A percentile compares a stretch with the other conserved stretches of the same genome.
These are phyloP conservation scores for Hoplostethus atlanticus DNA, from an alignment of 2,797 vertebrate genomes.

Conservation along the genomic window DNA sequence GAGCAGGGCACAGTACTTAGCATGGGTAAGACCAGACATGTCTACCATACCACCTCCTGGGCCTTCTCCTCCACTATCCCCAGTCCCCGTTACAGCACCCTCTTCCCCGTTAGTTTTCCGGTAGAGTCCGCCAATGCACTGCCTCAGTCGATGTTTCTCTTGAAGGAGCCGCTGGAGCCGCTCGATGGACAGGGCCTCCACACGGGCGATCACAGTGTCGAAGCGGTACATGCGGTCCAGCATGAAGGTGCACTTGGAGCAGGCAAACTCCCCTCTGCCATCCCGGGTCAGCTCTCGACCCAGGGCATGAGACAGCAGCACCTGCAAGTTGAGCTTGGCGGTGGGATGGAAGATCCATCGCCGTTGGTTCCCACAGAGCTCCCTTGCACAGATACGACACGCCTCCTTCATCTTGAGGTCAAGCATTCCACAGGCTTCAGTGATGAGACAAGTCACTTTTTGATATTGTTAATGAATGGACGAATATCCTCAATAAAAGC, in stretches of 20 bases:
- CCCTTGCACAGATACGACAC: constrained; percentile 93
- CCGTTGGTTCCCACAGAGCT: constrained; percentile 95
- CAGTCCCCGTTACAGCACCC: constrained; percentile 43
- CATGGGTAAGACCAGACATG: constrained; percentile 87
- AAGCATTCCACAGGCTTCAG: constrained; percentile 61
- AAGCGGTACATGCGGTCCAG: constrained; percentile 96
- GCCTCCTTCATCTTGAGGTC: constrained; percentile 90
- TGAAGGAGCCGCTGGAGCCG: constrained; percentile 91
- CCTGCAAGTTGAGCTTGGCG: constrained; percentile 94
- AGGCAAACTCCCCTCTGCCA: constrained; percentile 93
- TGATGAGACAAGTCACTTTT: background rate
- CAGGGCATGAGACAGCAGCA: constrained; percentile 93
- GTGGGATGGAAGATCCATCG: constrained; percentile 97
- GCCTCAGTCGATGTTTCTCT: constrained; percentile 92
- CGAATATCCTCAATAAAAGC: background rate
- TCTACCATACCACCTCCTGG: constrained; percentile 84
- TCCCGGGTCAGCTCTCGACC: constrained; percentile 92
- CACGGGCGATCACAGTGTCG: constrained; percentile 90
- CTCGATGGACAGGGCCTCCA: constrained; percentile 92
- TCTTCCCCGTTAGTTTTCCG: constrained; percentile 85
- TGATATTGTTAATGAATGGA: background rate
- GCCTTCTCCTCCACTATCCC: constrained; percentile 33
- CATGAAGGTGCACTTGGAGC: constrained; percentile 98
- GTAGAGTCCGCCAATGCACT: constrained; percentile 90
- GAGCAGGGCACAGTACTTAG: constrained; percentile 89